Conservation (phyloP, 37 sponge, comb jelly and placozoan species). For the Haliclona indistincta region DNA sequence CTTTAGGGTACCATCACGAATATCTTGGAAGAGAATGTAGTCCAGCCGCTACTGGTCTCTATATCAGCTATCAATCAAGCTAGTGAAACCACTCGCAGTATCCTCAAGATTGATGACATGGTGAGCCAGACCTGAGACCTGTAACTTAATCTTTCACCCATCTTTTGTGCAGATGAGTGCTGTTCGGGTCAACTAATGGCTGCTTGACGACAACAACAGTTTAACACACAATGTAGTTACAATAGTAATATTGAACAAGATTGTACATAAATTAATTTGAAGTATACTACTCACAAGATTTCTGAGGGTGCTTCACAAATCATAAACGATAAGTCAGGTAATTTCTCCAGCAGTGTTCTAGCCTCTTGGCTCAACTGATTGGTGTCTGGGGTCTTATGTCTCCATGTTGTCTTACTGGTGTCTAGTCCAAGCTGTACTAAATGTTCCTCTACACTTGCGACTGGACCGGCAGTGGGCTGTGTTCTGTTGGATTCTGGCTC, state of each 20-base stretch:
- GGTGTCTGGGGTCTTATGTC: not conserved
- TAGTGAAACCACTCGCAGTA: slow-evolving; percentile 93
- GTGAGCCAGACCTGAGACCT: slow-evolving; percentile 72
- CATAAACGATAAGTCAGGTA: slow-evolving; percentile 82
- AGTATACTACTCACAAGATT: not conserved
- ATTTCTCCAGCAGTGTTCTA: slow-evolving; percentile 26
- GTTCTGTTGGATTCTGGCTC: not conserved
- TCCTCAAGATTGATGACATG: slow-evolving; percentile 98
- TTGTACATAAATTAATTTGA: not conserved
- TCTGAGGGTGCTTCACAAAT: not conserved
- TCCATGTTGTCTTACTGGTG: slow-evolving; percentile 27
- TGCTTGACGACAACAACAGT: not conserved
- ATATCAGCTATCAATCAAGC: slow-evolving; percentile 91
- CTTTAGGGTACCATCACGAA: slow-evolving; percentile 86
- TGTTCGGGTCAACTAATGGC: not conserved
- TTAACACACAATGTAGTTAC: not conserved
- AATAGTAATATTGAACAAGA: not conserved
- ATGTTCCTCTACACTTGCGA: slow-evolving; percentile 6
- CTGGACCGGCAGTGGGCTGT: not conserved
- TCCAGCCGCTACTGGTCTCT: slow-evolving; percentile 95
- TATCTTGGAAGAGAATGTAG: slow-evolving; percentile 96
- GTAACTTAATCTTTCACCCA: not conserved
- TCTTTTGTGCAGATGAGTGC: not conserved
- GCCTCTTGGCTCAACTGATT: slow-evolving; percentile 42
- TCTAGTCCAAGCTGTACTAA: slow-evolving; percentile 44